A percentile compares a stretch with the other conserved stretches of the same genome.
phyloP scores from a whole-genome alignment of 2,888 invertebrate species.

The Agapostemon virescens region DNA sequence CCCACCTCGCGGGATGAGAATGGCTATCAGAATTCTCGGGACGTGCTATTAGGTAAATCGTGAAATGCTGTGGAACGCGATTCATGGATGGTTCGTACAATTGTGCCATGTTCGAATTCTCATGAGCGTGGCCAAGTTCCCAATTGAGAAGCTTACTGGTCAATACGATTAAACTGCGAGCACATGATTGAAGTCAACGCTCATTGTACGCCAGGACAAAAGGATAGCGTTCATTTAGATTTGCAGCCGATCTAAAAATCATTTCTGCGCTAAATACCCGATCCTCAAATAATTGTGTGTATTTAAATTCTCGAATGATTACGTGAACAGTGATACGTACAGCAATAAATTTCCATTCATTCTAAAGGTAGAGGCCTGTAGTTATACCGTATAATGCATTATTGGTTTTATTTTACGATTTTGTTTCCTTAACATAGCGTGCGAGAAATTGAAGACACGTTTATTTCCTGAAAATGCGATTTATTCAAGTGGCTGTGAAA shows the following conservation, averaged over 20 bases:
- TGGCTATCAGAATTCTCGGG: constrained; percentile 71
- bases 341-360: no score
- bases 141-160: constrained; percentile 51
- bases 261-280: no score
- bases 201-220: background rate
- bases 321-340: no score
- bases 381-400: no score
- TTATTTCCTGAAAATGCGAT: no score
- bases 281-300: no score
- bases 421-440: no score
- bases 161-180: constrained; percentile 64
- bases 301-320: no score
- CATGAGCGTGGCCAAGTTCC: constrained; percentile 60
- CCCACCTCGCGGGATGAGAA: constrained; percentile 61
- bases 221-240: background rate
- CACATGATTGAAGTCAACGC: constrained; percentile 46
- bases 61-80: constrained; percentile 68
- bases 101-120: constrained; percentile 71
- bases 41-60: constrained; percentile 74
- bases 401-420: no score
- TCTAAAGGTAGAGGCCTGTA: no score
- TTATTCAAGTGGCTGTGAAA: no score
- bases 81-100: constrained; percentile 52
- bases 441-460: no score
- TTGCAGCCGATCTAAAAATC: background rate